Percentiles rank a stretch among this genome's conserved stretches.
phyloP scores from a whole-genome alignment of 2,888 invertebrate species.

The Mesochorus sp. region DNA sequence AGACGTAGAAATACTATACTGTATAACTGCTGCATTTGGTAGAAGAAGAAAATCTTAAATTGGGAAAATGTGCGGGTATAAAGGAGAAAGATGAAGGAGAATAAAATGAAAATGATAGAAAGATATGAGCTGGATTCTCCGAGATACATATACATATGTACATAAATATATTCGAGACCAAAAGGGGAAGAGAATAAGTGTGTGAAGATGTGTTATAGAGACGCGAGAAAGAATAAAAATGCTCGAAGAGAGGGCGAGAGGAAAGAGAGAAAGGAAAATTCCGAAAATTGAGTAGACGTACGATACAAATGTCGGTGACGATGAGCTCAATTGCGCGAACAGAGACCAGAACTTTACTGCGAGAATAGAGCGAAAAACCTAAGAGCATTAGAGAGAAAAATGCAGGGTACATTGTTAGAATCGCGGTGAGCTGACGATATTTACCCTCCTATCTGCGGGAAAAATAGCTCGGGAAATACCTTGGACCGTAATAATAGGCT shows the following conservation, averaged over 20 bases:
- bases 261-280: slow-evolving; percentile 27
- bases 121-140: slow-evolving; percentile 27
- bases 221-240: slow-evolving; percentile 18
- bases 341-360: slow-evolving; percentile 2
- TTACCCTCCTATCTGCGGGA: slow-evolving; percentile 14
- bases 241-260: too few species aligned
- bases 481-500: slow-evolving; percentile 30
- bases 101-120: slow-evolving; percentile 37
- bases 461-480: slow-evolving; percentile 20
- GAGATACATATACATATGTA: background rate
- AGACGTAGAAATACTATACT: background rate
- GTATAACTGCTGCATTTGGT: slow-evolving; percentile 10
- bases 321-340: background rate
- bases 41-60: slow-evolving; percentile 15
- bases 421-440: slow-evolving; percentile 1
- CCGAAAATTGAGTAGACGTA: slow-evolving; percentile 47
- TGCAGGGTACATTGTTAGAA: slow-evolving; percentile 6
- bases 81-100: slow-evolving; percentile 13
- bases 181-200: slow-evolving; percentile 9
- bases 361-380: slow-evolving; percentile 14
- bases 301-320: slow-evolving; percentile 34
- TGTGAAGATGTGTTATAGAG: slow-evolving; percentile 28
- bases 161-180: background rate
- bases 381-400: slow-evolving; percentile 43
- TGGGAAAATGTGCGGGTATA: slow-evolving; percentile 13